Evolutionary conservation across 37 sponge, comb jelly and placozoan species (phyloP).

Genomic region (Spongilla lacustris): DNA sequence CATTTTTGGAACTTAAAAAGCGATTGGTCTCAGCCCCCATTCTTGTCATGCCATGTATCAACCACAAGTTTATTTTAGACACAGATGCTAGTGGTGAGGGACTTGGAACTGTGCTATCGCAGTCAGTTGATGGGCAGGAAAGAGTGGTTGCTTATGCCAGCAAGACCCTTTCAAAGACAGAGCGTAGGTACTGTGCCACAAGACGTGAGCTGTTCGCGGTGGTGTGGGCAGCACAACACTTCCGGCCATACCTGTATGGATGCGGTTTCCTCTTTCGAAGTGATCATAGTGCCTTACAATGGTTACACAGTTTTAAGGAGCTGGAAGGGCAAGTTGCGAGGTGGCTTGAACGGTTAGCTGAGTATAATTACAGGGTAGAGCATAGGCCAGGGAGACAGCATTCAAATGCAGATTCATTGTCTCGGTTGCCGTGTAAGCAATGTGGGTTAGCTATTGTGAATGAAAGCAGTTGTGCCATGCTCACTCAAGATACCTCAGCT

Average conservation of each 20-base stretch:
- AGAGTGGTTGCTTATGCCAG: constrained; percentile 26
- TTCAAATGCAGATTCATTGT: constrained; percentile 26
- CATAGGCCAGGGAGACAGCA: constrained; percentile 16
- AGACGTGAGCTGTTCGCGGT: constrained; percentile 27
- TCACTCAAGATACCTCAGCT: no score
- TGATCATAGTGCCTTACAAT: not conserved
- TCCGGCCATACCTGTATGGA: constrained; percentile 26
- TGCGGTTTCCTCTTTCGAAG: not conserved
- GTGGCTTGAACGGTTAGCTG: not conserved
- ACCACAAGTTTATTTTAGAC: constrained; percentile 10
- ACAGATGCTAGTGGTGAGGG: constrained; percentile 40
- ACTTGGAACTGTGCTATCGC: constrained; percentile 23
- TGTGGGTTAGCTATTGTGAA: no score
- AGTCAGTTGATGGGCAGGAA: not conserved
- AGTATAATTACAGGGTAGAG: constrained; percentile 10
- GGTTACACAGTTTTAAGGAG: constrained; percentile 15
- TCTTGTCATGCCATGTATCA: constrained; percentile 12
- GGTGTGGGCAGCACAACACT: constrained; percentile 41
- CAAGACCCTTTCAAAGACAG: constrained; percentile 7
- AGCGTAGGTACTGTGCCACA: constrained; percentile 13
- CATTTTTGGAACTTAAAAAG: constrained; percentile 25
- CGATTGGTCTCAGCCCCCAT: constrained; percentile 2
- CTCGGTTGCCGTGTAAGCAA: not conserved
- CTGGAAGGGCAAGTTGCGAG: constrained; percentile 3
- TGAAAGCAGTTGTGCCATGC: no score